Percentiles rank a stretch among this genome's conserved stretches.
Evolutionary conservation across 2,797 vertebrate genomes (phyloP).

Genomic region (Eupleurogrammus muticus): DNA sequence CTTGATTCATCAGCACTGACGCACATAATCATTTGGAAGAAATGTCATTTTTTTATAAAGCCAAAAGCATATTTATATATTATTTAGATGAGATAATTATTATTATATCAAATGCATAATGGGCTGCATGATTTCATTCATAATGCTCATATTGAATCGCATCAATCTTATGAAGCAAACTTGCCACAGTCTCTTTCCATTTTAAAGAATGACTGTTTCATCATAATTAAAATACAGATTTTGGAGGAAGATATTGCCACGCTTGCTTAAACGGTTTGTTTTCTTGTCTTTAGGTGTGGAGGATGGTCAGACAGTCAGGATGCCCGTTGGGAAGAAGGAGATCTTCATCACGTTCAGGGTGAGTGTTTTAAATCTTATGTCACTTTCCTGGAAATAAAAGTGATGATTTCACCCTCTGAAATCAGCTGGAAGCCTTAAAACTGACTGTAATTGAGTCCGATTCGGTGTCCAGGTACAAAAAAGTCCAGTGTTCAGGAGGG

Average conservation of each 20-base stretch:
- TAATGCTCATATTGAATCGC: background rate
- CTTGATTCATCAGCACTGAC: background rate
- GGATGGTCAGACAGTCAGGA: slow-evolving; percentile 95
- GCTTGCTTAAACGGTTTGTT: slow-evolving; percentile 8
- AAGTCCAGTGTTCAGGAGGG: slow-evolving; percentile 93
- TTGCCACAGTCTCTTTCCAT: background rate
- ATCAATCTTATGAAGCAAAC: no score
- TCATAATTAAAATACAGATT: background rate
- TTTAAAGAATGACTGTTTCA: background rate
- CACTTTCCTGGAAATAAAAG: background rate
- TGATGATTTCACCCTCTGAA: background rate
- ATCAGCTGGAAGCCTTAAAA: background rate
- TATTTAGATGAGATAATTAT: no score
- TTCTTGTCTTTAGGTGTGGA: slow-evolving; percentile 89
- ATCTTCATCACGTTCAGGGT: slow-evolving; percentile 97
- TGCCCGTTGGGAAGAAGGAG: slow-evolving; percentile 96
- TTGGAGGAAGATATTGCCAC: no score
- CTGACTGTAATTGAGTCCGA: background rate
- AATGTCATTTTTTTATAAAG: background rate
- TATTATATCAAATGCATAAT: no score
- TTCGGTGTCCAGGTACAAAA: slow-evolving; percentile 90
- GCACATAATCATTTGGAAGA: background rate
- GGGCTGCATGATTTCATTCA: no score
- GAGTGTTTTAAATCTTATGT: slow-evolving; percentile 51
- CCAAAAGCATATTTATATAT: no score